Evolutionary conservation across 2,888 invertebrate species (phyloP).

Genomic region (Tetanocera ferruginea): DNA sequence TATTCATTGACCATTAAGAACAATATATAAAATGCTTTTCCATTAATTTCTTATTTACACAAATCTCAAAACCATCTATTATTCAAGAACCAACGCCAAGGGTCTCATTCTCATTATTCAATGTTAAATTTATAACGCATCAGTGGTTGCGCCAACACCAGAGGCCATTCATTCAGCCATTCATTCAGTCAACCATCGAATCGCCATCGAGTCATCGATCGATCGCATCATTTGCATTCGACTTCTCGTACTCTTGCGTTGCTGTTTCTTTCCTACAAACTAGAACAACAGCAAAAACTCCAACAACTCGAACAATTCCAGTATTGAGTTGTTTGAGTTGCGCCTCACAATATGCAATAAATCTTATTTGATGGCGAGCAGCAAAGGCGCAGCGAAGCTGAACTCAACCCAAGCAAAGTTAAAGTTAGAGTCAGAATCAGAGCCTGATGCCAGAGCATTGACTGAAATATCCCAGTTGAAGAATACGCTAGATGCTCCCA

Average conservation of each 20-base stretch:
- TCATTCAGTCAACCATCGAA: not conserved
- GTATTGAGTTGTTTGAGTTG: slow-evolving; percentile 37
- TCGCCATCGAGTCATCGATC: slow-evolving; percentile 11
- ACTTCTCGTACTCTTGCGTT: slow-evolving; percentile 11
- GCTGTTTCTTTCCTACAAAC: not conserved
- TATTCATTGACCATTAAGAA: slow-evolving; percentile 17
- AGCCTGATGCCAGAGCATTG: not conserved
- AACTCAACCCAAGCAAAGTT: slow-evolving; percentile 9
- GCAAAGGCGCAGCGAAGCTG: slow-evolving; percentile 30
- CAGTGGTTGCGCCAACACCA: slow-evolving; percentile 29
- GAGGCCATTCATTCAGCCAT: slow-evolving; percentile 4
- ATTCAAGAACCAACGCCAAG: slow-evolving; percentile 14
- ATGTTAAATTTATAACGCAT: slow-evolving; percentile 36
- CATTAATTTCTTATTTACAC: slow-evolving; percentile 34
- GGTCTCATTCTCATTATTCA: slow-evolving; percentile 30
- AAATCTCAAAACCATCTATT: slow-evolving; percentile 31
- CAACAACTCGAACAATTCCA: slow-evolving; percentile 26
- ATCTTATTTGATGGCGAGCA: slow-evolving; percentile 36
- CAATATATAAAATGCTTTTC: slow-evolving; percentile 18
- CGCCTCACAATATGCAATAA: slow-evolving; percentile 38
- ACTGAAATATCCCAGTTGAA: not conserved
- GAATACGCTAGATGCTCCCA: not conserved
- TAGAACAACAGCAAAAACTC: slow-evolving; percentile 12
- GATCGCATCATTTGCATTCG: slow-evolving; percentile 27
- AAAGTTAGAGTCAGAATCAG: slow-evolving; percentile 5